Evolutionary conservation across 2,797 vertebrate species (phyloP).

Genomic region (Neosilurus hyrtlii): DNA sequence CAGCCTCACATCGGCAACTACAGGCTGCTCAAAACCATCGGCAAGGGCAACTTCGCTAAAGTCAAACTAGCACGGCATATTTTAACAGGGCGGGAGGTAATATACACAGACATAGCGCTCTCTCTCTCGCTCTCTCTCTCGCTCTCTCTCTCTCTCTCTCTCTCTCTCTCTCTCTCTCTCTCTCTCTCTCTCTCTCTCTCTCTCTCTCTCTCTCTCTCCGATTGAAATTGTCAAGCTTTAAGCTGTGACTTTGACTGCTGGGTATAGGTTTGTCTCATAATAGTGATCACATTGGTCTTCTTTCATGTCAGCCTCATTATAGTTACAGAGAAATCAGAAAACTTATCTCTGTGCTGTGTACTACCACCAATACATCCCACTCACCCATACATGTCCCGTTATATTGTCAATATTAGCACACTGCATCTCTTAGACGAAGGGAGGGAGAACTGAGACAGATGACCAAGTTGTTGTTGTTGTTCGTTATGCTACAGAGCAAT

Average conservation of each 20-base stretch:
- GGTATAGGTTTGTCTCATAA: neutral
- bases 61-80: conserved; percentile 83
- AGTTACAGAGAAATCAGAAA: neutral
- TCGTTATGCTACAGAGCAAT: no score
- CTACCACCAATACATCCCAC: neutral
- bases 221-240: neutral
- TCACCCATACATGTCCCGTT: neutral
- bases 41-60: conserved; percentile 87
- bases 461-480: no score
- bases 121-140: neutral
- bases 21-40: conserved; percentile 83
- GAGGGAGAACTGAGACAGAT: no score
- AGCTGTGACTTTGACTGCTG: neutral
- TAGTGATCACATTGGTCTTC: neutral
- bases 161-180: neutral
- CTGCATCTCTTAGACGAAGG: no score
- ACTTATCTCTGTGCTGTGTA: neutral
- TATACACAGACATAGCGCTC: conserved; percentile 10
- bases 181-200: neutral
- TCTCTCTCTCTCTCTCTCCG: neutral
- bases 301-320: neutral
- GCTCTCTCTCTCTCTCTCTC: neutral
- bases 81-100: conserved; percentile 84
- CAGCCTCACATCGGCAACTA: conserved; percentile 85
- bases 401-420: neutral